These are phyloP conservation scores for Xylocopa sonorina DNA, from an alignment of 1,140 invertebrate genomes.

Conservation along the genomic window DNA sequence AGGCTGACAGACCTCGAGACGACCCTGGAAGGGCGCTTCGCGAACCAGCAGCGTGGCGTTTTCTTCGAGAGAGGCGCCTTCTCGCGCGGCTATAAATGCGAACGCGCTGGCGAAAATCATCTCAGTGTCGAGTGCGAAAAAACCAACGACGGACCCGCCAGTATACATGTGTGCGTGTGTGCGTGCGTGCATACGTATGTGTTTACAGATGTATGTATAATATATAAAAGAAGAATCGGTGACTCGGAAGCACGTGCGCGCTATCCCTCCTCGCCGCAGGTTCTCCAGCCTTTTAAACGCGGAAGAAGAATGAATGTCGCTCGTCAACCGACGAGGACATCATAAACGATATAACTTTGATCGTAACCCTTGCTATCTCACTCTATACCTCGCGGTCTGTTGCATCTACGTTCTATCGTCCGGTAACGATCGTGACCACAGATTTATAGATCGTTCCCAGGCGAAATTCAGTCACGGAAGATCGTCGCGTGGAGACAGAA, in stretches of 20 bases:
- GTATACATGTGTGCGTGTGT: too few species aligned
- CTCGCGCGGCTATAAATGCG: constrained; percentile 65
- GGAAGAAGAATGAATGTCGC: background rate
- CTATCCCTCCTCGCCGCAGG: background rate
- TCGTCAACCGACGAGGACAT: background rate
- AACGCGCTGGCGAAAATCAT: constrained; percentile 64
- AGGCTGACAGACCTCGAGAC: constrained; percentile 43
- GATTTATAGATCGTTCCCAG: background rate
- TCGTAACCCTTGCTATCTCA: too few species aligned
- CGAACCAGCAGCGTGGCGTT: constrained; percentile 45
- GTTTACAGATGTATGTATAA: too few species aligned
- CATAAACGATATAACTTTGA: background rate
- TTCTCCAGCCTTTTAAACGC: constrained; percentile 12
- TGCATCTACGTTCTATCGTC: background rate
- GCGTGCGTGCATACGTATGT: background rate
- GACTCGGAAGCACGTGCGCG: constrained; percentile 4
- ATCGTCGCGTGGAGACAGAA: background rate
- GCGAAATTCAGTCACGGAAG: background rate
- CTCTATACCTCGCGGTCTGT: background rate
- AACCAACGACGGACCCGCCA: constrained; percentile 35
- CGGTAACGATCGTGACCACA: background rate
- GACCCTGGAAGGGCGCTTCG: constrained; percentile 46
- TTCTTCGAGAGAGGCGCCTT: constrained; percentile 43
- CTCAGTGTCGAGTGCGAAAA: constrained; percentile 65
- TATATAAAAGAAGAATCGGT: background rate